These are phyloP conservation scores for Thamnophis sirtalis DNA, from an alignment of 2,113 vertebrate species.

Conservation along the genomic window DNA sequence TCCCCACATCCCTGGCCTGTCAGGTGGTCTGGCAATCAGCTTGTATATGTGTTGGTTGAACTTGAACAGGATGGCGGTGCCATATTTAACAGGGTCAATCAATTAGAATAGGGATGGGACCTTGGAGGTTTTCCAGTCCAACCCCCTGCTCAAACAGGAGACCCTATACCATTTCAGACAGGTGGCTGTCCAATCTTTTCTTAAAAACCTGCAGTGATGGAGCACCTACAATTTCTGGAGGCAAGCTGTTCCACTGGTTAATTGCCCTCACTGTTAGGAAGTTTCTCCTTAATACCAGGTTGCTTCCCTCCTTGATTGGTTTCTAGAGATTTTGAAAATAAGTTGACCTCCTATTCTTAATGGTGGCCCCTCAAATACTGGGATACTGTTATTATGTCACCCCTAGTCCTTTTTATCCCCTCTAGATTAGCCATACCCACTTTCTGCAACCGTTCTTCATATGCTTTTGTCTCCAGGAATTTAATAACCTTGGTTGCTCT, in stretches of 20 bases:
- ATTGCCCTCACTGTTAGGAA: not conserved
- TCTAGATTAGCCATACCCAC: not conserved
- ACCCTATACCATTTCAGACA: not conserved
- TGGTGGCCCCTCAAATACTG: not conserved
- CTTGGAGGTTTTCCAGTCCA: not conserved
- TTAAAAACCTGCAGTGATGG: not conserved
- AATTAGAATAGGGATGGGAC: not conserved
- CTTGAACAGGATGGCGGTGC: not conserved
- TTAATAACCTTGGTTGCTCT: not conserved
- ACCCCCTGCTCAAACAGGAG: not conserved
- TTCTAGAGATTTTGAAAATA: not conserved
- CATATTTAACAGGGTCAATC: not conserved
- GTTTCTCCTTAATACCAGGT: not conserved
- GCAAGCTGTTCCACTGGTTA: not conserved
- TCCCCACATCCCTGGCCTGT: not conserved
- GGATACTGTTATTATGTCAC: not conserved
- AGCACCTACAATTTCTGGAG: no score
- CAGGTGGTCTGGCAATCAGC: not conserved
- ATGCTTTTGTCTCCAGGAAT: not conserved
- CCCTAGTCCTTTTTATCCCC: not conserved
- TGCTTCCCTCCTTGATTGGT: not conserved
- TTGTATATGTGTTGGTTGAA: not conserved
- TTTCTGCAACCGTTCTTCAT: not conserved
- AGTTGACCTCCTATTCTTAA: not conserved
- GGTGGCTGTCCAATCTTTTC: not conserved